Conservation (phyloP, 1,140 invertebrate species). For the Lanistes nyassanus region DNA sequence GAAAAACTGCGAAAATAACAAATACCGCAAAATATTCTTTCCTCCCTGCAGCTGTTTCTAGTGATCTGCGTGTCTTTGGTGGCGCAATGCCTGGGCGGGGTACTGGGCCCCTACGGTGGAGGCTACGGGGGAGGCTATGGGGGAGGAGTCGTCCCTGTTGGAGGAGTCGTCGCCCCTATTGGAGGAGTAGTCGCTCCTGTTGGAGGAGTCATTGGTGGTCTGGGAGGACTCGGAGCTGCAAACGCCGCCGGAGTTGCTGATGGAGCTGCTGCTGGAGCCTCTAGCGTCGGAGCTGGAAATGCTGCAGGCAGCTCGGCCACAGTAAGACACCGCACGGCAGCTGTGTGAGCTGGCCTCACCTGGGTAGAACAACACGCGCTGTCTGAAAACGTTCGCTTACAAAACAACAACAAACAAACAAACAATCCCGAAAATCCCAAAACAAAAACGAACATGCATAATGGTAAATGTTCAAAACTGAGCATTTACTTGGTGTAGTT, state of each 20-base stretch:
- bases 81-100: constrained; percentile 1
- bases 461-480: no score
- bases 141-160: not conserved
- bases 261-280: not conserved
- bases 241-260: not conserved
- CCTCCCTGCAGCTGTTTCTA: constrained; percentile 5
- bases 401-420: no score
- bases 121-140: no score
- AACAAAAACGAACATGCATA: no score
- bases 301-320: not conserved
- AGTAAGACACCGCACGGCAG: not conserved
- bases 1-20: no score
- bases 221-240: not conserved
- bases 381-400: no score
- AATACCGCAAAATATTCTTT: no score
- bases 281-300: not conserved
- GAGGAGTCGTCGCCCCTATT: not conserved
- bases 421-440: no score
- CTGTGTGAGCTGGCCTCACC: no score
- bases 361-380: no score
- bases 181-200: not conserved
- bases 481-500: not conserved
- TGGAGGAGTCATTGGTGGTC: not conserved
- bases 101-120: not conserved
- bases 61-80: constrained; percentile 8